These are phyloP conservation scores for Caenorhabditis latens DNA, from an alignment of 1,140 invertebrate genomes.

Conservation along the genomic window DNA sequence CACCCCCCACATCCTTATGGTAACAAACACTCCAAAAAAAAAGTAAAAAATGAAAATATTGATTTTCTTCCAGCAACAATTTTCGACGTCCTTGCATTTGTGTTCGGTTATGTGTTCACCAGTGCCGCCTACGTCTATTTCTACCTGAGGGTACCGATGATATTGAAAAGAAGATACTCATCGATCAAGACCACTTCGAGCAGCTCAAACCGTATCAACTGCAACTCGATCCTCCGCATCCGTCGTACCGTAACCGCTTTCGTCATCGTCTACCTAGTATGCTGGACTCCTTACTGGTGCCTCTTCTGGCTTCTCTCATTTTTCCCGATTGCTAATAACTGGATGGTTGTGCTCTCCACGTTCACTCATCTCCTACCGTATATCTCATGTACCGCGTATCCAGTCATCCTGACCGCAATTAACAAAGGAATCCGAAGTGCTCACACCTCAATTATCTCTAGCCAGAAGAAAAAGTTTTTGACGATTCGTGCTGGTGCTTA, in stretches of 20 bases:
- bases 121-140: slow-evolving; percentile 59
- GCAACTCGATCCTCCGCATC: slow-evolving; percentile 25
- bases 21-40: slow-evolving; percentile 6
- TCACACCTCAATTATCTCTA: slow-evolving; percentile 45
- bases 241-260: slow-evolving; percentile 55
- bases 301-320: slow-evolving; percentile 53
- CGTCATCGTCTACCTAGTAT: slow-evolving; percentile 51
- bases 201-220: slow-evolving; percentile 27
- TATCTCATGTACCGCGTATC: slow-evolving; percentile 59
- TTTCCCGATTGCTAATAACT: slow-evolving; percentile 9
- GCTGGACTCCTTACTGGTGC: slow-evolving; percentile 60
- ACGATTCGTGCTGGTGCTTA: slow-evolving; percentile 57
- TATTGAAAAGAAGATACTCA: slow-evolving; percentile 49
- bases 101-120: slow-evolving; percentile 53
- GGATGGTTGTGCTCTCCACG: slow-evolving; percentile 47
- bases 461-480: slow-evolving; percentile 51
- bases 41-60: no score
- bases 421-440: slow-evolving; percentile 58
- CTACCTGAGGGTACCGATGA: slow-evolving; percentile 55
- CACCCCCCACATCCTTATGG: slow-evolving; percentile 54
- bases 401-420: slow-evolving; percentile 54
- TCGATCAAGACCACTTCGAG: slow-evolving; percentile 12
- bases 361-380: slow-evolving; percentile 56
- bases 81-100: slow-evolving; percentile 46
- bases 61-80: slow-evolving; percentile 18